A percentile compares a stretch with the other conserved stretches of the same genome.
Evolutionary conservation across 2,888 invertebrate genomes (phyloP).

Genomic region (Allolobophora icterica): DNA sequence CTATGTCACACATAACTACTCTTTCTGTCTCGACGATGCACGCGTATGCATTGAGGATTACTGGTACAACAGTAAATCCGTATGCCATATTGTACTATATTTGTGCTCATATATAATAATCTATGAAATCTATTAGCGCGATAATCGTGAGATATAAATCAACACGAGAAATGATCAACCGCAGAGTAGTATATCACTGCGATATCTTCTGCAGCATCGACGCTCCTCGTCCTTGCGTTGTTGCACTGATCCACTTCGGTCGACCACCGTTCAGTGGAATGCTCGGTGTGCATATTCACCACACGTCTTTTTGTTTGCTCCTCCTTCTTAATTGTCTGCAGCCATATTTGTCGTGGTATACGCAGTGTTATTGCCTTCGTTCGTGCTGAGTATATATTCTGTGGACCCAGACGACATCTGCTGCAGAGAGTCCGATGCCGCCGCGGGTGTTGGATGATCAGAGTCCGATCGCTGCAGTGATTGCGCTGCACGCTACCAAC

Average conservation of each 20-base stretch:
- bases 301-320: neutral
- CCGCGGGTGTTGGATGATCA: neutral
- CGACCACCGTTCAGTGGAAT: neutral
- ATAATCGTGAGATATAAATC: neutral
- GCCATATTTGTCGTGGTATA: constrained; percentile 3
- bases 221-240: neutral
- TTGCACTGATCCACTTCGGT: no score
- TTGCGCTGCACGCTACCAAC: neutral
- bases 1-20: neutral
- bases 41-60: neutral
- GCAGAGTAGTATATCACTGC: neutral
- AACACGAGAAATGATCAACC: neutral
- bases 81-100: neutral
- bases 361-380: neutral
- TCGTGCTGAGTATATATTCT: neutral
- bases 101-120: neutral
- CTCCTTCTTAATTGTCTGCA: neutral
- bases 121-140: neutral
- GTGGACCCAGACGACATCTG: no score
- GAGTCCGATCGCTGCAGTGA: neutral
- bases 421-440: neutral
- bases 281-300: neutral
- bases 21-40: neutral
- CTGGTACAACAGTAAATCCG: neutral
- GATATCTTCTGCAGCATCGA: neutral